phyloP scores from a whole-genome alignment of 2,113 vertebrate species.

The Paramisgurnus dabryanus region DNA sequence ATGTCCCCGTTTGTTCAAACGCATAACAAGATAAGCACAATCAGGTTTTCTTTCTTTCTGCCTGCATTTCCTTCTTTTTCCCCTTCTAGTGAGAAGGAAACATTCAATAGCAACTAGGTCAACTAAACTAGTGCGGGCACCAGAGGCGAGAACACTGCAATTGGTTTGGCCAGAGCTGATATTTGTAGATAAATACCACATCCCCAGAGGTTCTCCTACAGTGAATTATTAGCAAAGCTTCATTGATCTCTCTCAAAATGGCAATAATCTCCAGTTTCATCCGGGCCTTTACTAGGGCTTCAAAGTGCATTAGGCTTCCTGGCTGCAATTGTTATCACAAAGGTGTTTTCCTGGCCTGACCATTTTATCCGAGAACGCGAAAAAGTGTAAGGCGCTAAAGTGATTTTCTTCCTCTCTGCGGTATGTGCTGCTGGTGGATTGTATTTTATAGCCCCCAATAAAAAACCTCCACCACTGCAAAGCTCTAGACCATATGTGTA shows the following conservation, averaged over 20 bases:
- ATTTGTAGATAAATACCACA: constrained; percentile 78
- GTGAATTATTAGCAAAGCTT: constrained; percentile 77
- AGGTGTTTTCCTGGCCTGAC: constrained; percentile 81
- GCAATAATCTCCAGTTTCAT: constrained; percentile 80
- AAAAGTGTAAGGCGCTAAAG: constrained; percentile 78
- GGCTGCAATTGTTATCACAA: constrained; percentile 76
- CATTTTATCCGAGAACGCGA: constrained; percentile 79
- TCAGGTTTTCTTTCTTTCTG: neutral
- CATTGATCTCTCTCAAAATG: constrained; percentile 80
- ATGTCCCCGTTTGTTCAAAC: constrained; percentile 34
- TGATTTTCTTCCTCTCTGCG: constrained; percentile 75
- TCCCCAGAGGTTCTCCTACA: constrained; percentile 69
- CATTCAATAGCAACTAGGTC: constrained; percentile 54
- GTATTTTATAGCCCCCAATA: constrained; percentile 75
- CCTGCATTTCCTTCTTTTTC: neutral
- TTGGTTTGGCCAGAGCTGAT: constrained; percentile 68
- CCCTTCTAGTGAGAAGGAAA: constrained; percentile 35
- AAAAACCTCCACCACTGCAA: constrained; percentile 76
- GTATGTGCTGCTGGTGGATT: constrained; percentile 72
- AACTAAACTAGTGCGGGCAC: constrained; percentile 43
- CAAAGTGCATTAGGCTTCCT: constrained; percentile 76
- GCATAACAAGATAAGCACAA: constrained; percentile 29
- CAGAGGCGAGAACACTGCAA: constrained; percentile 42
- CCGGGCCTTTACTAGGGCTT: constrained; percentile 75
- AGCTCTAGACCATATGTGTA: constrained; percentile 75